Conservation (phyloP, 2,113 vertebrate species). For the Seriola quinqueradiata region DNA sequence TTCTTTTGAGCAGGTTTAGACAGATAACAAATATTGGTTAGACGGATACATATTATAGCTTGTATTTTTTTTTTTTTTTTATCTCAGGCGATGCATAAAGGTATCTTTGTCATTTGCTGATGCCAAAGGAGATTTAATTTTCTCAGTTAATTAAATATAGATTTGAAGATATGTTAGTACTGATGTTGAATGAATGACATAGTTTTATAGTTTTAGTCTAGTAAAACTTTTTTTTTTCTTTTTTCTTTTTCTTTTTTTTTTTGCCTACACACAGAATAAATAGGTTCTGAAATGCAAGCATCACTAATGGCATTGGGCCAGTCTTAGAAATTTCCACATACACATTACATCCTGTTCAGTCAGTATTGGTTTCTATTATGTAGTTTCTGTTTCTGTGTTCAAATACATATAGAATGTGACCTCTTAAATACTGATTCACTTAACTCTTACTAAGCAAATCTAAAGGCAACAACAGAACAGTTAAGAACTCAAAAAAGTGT, state of each 20-base stretch:
- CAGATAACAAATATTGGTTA: not conserved
- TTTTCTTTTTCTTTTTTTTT: too few species aligned
- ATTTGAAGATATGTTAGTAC: not conserved
- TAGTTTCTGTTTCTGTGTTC: too few species aligned
- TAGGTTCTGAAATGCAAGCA: not conserved
- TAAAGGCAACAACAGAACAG: not conserved
- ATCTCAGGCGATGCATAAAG: not conserved
- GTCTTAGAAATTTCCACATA: not conserved
- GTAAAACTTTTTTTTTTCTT: not conserved
- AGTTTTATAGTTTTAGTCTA: not conserved
- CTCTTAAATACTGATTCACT: not conserved
- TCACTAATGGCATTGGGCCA: not conserved
- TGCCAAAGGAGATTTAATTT: not conserved
- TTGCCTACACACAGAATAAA: not conserved
- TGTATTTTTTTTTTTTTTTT: not conserved
- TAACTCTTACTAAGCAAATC: not conserved
- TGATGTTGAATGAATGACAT: not conserved
- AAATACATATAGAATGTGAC: not conserved
- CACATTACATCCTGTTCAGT: slow-evolving; percentile 1
- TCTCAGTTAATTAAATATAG: not conserved
- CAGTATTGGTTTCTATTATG: not conserved
- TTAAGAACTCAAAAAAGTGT: not conserved
- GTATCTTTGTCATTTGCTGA: not conserved
- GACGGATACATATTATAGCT: not conserved
- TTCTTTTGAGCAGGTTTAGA: slow-evolving; percentile 4